Conservation (phyloP, 2,113 vertebrate species). For the Pterocles burchelli region DNA sequence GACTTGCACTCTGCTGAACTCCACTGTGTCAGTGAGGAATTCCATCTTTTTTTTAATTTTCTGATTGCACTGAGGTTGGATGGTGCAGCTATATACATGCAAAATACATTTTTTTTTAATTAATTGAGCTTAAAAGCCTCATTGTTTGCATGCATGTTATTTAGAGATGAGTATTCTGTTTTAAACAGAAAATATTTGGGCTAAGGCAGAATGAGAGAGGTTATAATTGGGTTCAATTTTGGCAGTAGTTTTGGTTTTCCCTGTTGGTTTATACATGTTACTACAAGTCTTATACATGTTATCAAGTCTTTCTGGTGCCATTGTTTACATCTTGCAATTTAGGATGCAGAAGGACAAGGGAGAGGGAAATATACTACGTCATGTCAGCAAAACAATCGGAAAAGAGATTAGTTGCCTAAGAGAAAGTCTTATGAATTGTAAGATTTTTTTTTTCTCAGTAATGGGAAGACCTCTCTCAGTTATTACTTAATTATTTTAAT, state of each 20-base stretch:
- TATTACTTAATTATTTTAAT: constrained; percentile 11
- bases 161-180: background rate
- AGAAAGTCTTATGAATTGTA: background rate
- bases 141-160: background rate
- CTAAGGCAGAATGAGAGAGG: background rate
- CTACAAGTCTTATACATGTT: no score
- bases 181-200: background rate
- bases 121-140: background rate
- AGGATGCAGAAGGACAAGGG: background rate
- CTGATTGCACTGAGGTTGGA: background rate
- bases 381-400: background rate
- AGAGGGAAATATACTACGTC: background rate
- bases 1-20: background rate
- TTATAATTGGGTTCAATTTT: background rate
- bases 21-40: background rate
- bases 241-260: background rate
- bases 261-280: background rate
- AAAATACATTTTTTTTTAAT: background rate
- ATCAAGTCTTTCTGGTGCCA: background rate
- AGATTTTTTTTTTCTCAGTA: background rate
- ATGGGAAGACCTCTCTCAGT: background rate
- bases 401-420: background rate
- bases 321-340: background rate
- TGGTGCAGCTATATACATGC: accelerated
- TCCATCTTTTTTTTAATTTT: background rate